phyloP scores from a whole-genome alignment of 2,113 vertebrate genomes.

The Prunella himalayana region DNA sequence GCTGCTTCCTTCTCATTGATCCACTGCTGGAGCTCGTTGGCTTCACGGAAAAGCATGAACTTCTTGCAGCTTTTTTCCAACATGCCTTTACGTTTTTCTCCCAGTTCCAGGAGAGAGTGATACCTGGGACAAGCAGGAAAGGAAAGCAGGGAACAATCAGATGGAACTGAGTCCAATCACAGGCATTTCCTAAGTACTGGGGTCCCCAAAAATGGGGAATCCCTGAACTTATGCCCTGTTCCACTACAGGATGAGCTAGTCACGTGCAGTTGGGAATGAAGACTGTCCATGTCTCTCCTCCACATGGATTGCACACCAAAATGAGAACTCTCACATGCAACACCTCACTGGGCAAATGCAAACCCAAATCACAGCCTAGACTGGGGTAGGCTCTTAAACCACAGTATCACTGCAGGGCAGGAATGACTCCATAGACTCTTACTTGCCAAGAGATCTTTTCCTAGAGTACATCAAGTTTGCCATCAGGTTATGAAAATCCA shows the following conservation, averaged over 20 bases:
- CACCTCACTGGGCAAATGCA: background rate
- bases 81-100: slow-evolving; percentile 95
- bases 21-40: slow-evolving; percentile 96
- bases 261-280: background rate
- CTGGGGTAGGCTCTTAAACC: background rate
- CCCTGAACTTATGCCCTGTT: background rate
- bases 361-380: background rate
- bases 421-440: background rate
- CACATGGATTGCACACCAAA: background rate
- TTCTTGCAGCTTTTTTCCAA: slow-evolving; percentile 98
- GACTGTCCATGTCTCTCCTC: background rate
- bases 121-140: slow-evolving; percentile 73
- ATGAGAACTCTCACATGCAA: background rate
- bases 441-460: background rate
- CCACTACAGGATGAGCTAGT: background rate
- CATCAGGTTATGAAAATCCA: background rate
- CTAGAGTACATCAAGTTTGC: background rate
- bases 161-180: background rate
- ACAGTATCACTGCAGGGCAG: background rate
- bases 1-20: slow-evolving; percentile 95
- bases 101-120: slow-evolving; percentile 88
- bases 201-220: background rate
- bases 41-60: slow-evolving; percentile 97
- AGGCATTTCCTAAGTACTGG: background rate
- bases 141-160: background rate